These are phyloP conservation scores for Ichneumon xanthorius DNA, from an alignment of 2,888 invertebrate species.

Conservation along the genomic window DNA sequence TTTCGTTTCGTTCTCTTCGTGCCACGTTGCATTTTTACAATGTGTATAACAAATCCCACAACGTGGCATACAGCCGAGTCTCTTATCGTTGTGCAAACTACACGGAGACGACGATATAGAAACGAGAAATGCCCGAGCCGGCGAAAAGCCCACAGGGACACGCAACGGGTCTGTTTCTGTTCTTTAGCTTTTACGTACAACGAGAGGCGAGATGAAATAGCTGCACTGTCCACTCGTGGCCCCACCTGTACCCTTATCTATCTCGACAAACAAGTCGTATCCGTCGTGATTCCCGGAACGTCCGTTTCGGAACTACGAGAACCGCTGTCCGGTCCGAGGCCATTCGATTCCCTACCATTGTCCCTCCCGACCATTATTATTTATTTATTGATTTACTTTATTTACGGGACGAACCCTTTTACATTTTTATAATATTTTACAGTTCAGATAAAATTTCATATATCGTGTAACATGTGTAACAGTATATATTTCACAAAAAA, in stretches of 20 bases:
- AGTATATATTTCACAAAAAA: too few relatives aligned
- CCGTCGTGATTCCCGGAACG: slow-evolving; percentile 74
- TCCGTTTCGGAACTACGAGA: slow-evolving; percentile 58
- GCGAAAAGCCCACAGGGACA: slow-evolving; percentile 42
- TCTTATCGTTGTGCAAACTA: slow-evolving; percentile 81
- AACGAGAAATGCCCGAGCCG: slow-evolving; percentile 10
- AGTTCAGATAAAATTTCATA: too few relatives aligned
- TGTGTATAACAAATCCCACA: slow-evolving; percentile 5
- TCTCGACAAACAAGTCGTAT: slow-evolving; percentile 82
- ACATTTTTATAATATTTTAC: too few relatives aligned
- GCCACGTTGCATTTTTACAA: slow-evolving; percentile 35
- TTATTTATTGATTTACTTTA: too few relatives aligned
- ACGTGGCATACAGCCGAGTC: slow-evolving; percentile 41
- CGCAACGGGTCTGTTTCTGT: slow-evolving; percentile 57
- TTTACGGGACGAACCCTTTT: too few relatives aligned
- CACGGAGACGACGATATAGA: slow-evolving; percentile 23
- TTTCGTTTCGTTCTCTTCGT: slow-evolving; percentile 1
- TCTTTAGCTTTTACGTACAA: slow-evolving; percentile 49
- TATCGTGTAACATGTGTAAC: too few relatives aligned
- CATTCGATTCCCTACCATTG: slow-evolving; percentile 39
- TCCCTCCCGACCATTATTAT: neutral
- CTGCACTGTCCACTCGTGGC: slow-evolving; percentile 82
- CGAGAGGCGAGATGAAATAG: slow-evolving; percentile 81
- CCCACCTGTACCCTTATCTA: slow-evolving; percentile 83
- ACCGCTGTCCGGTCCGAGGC: slow-evolving; percentile 55